A percentile compares a stretch with the other conserved stretches of the same genome.
Conservation (phyloP, 2,888 invertebrate species). For the Oscheius onirici region DNA sequence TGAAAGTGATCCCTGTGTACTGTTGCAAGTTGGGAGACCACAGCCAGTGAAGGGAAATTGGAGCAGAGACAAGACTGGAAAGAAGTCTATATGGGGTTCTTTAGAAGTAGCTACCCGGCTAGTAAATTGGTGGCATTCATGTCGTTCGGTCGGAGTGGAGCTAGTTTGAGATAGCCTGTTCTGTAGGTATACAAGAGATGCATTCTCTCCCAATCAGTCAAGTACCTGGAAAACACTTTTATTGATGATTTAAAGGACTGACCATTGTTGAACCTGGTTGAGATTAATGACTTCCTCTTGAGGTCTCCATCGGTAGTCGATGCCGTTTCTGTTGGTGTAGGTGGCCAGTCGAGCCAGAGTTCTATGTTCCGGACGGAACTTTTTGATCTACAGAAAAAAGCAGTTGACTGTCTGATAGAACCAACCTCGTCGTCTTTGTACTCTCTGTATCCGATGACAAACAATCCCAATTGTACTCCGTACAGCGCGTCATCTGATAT, state of each 20-base stretch:
- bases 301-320: constrained; percentile 66
- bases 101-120: constrained; percentile 52
- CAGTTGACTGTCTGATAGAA: background rate
- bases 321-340: constrained; percentile 64
- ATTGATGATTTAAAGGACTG: background rate
- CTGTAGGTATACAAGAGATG: constrained; percentile 68
- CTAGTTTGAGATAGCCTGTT: constrained; percentile 69
- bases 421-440: constrained; percentile 62
- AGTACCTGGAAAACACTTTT: constrained; percentile 64
- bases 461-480: constrained; percentile 68
- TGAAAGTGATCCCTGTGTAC: constrained; percentile 57
- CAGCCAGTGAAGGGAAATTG: constrained; percentile 71
- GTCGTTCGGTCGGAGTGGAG: constrained; percentile 67
- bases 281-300: constrained; percentile 70
- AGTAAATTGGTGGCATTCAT: constrained; percentile 59
- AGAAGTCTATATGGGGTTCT: background rate
- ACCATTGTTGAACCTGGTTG: constrained; percentile 54
- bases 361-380: constrained; percentile 70
- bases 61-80: constrained; percentile 66
- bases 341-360: constrained; percentile 65
- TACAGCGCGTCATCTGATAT: constrained; percentile 68
- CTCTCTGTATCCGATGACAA: constrained; percentile 70
- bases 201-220: constrained; percentile 70
- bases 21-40: constrained; percentile 64
- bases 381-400: constrained; percentile 60